Percentiles rank a stretch among this genome's conserved stretches.
Evolutionary conservation across 35 echinoderm and acorn worm genomes (phyloP).

Genomic region (Ophioderma brevispina): DNA sequence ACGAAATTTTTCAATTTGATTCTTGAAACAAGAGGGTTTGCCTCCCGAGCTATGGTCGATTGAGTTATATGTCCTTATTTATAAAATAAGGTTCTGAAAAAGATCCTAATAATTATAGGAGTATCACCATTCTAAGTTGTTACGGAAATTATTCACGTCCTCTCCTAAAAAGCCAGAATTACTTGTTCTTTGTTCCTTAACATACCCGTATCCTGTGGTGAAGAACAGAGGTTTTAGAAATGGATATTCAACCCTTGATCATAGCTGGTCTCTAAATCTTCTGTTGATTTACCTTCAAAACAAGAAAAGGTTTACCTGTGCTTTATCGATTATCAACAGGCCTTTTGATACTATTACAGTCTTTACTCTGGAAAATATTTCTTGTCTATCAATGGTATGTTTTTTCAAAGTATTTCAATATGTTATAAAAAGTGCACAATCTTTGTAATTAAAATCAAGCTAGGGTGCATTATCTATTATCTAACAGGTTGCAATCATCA

Average conservation of each 20-base stretch:
- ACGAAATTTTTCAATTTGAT: too few species aligned
- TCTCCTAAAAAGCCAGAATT: too few species aligned
- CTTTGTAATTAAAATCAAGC: not conserved
- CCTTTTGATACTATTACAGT: constrained; percentile 50
- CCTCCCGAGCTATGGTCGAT: too few species aligned
- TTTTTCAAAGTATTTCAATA: constrained; percentile 49
- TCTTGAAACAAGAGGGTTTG: too few species aligned
- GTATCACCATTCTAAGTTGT: too few species aligned
- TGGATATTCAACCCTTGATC: constrained; percentile 49
- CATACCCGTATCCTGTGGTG: constrained; percentile 28
- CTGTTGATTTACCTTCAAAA: constrained; percentile 51
- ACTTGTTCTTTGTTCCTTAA: too few species aligned
- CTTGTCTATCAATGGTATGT: constrained; percentile 40
- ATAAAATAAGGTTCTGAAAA: too few species aligned
- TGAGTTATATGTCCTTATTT: too few species aligned
- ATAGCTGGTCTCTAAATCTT: constrained; percentile 34
- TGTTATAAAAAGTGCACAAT: constrained; percentile 20
- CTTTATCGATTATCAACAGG: constrained; percentile 43
- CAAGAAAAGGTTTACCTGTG: constrained; percentile 46
- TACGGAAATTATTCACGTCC: constrained; percentile 54
- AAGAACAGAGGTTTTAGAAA: constrained; percentile 59
- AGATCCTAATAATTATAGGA: too few species aligned
- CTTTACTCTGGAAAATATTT: constrained; percentile 41
- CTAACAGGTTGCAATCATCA: constrained; percentile 1
- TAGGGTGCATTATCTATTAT: not conserved